Base-by-base conservation (phyloP, 2,888 invertebrate genomes). In the Stomorhina lunata region DNA sequence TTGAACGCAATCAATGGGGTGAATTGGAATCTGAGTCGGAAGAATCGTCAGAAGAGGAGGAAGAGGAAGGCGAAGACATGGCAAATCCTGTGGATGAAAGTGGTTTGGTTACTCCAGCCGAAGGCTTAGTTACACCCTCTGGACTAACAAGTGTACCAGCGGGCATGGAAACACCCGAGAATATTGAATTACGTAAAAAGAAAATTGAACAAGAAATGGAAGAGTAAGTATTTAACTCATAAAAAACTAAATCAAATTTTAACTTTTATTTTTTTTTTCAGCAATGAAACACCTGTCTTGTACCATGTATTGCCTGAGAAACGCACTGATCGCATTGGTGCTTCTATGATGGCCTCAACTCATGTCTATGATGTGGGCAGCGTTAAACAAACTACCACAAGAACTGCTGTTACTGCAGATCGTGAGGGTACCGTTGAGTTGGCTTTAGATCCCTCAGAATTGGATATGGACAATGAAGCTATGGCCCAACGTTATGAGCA, bases 161-260 rank as follows among this genome's bases (percentile, higher is more conserved):
- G 59, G 99, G 99, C 79, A 94, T 99, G 92, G 99, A 99, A 92
- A 99, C 99, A 0, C 99, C 99, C 0, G 99, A 99, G 90, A 97
- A 98, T 85, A 99, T 99, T 88, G 99, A 99, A 90, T 93, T 99
- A 85, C 93, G 99, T 85, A 99, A 99, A 92, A 96, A 97, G 92
- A 97, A 98, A 90, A 96, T 98, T 83, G 99, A 99, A 91, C 95
- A 95, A 80, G 98, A 98, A 91, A 96, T 97, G 94, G 99, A 99
- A 90, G 96, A 97, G 96, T 95, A 90, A 90, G 92, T 87, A 57
- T 59, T 29, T n/a, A 12, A 2, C 9, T 40, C 9, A 12, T 20
- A 27, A 59, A 65, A 80, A 73, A 66, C 32, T 4, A 37, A n/a
- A n/a, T n/a, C n/a, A n/a, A n/a, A n/a, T 43, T 15, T 17, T 53